These are phyloP conservation scores for Crypturellus tataupa DNA, from an alignment of 2,797 vertebrate genomes.

Conservation along the genomic window DNA sequence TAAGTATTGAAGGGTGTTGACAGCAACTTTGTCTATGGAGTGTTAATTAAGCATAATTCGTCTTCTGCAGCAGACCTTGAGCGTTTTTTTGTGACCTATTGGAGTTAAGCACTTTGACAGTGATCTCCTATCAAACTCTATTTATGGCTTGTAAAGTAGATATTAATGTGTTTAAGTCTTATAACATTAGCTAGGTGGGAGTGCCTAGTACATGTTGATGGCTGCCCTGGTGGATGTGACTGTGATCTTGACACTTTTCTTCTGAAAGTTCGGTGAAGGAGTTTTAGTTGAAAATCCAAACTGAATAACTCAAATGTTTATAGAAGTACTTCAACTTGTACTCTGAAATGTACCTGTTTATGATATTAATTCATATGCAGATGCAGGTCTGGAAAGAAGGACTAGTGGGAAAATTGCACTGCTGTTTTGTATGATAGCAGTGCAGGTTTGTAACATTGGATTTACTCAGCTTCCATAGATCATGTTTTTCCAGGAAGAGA, in stretches of 20 bases:
- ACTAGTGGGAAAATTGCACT: not conserved
- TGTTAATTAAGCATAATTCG: not conserved
- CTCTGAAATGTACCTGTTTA: not conserved
- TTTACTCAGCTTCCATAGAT: not conserved
- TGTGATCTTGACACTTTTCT: not conserved
- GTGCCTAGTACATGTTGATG: not conserved
- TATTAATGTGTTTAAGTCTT: not conserved
- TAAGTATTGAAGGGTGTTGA: not conserved
- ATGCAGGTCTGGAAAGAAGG: not conserved
- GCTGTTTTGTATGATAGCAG: not conserved
- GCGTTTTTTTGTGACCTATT: not conserved
- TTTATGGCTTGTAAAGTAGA: not conserved
- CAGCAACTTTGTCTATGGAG: not conserved
- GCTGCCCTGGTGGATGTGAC: not conserved
- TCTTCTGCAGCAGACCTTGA: not conserved
- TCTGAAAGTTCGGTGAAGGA: not conserved
- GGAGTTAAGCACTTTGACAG: not conserved
- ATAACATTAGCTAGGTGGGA: not conserved
- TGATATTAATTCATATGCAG: not conserved
- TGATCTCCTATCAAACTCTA: not conserved
- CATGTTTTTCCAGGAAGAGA: not conserved
- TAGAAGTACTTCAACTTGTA: not conserved
- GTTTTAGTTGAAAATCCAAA: not conserved
- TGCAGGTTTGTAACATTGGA: not conserved
- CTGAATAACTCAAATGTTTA: not conserved